These are phyloP conservation scores for Panulirus ornatus DNA, from an alignment of 1,140 invertebrate genomes.

Conservation along the genomic window DNA sequence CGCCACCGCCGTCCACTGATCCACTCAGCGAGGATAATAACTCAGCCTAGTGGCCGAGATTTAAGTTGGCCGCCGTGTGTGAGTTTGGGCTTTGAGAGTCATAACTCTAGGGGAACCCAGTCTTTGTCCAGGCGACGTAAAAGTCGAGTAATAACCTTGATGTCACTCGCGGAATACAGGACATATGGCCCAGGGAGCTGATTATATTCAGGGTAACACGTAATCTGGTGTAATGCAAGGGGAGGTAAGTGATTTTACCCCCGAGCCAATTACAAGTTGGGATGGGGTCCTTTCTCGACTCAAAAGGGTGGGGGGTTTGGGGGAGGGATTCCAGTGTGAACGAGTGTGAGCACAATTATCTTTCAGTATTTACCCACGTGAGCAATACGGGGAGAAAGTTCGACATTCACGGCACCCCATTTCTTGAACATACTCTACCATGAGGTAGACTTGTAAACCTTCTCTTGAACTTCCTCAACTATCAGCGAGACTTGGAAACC, in stretches of 20 bases:
- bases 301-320: background rate
- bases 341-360: too few species aligned
- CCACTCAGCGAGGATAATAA: slow-evolving; percentile 8
- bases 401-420: too few species aligned
- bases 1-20: background rate
- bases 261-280: background rate
- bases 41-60: background rate
- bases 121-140: background rate
- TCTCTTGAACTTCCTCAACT: too few species aligned
- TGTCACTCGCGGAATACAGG: background rate
- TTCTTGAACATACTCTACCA: too few species aligned
- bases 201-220: background rate
- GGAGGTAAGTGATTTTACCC: background rate
- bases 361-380: too few species aligned
- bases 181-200: background rate
- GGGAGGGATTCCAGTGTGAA: background rate
- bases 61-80: background rate
- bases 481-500: too few species aligned
- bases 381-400: too few species aligned
- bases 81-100: background rate
- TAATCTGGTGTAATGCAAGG: background rate
- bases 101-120: background rate
- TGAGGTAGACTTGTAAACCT: too few species aligned
- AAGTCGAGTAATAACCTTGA: background rate
- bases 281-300: background rate